Evolutionary conservation across 2,113 vertebrate species (phyloP), one percentile per base, ranked within the genome.

Genomic region (Ciconia boyciana): DNA sequence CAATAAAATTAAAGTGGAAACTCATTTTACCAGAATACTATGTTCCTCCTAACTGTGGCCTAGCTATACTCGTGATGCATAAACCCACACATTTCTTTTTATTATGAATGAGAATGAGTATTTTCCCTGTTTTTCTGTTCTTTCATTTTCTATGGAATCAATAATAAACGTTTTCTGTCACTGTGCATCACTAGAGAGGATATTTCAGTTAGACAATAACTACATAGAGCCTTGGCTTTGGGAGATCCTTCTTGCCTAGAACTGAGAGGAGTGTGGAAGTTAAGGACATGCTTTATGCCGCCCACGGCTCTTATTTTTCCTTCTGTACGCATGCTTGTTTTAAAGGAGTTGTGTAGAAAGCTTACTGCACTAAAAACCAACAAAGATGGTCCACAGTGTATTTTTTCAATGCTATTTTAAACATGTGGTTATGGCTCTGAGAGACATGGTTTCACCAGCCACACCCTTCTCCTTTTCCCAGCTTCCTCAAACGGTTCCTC

Each of bases 381-480:
- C 68, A 60, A 68, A 77, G 61, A 95, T 94, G 58, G 51, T 41
- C 54, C 16, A 9, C n/a, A 74, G 84, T 60, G 54, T 94, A 66
- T 95, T 93, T 96, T 87, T 95, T 78, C 91, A 77, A 3, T 44
- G 89, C 95, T 97, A 96, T 96, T 97, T 95, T 94, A 91, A 90
- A 91, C 79, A 9, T 96, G 95, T 94, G 95, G 96, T 97, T 97
- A 77, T 51, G 89, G 89, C 66, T 96, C 49, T 46, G 46, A 66
- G 74, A 74, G 81, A 87, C 71, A 80, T 2, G 11, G 84, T 95
- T 97, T 94, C 94, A 80, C 74, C 78, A 95, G 89, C 75, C 91
- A 79, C 96, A 95, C 95, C 95, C 95, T 94, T 96, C 96, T 96
- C 74, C 78, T 87, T 95, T 96, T 93, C 96, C 95, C 84, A 86